These are phyloP conservation scores for Oncorhynchus nerka DNA, from an alignment of 2,113 vertebrate species.

Conservation along the genomic window DNA sequence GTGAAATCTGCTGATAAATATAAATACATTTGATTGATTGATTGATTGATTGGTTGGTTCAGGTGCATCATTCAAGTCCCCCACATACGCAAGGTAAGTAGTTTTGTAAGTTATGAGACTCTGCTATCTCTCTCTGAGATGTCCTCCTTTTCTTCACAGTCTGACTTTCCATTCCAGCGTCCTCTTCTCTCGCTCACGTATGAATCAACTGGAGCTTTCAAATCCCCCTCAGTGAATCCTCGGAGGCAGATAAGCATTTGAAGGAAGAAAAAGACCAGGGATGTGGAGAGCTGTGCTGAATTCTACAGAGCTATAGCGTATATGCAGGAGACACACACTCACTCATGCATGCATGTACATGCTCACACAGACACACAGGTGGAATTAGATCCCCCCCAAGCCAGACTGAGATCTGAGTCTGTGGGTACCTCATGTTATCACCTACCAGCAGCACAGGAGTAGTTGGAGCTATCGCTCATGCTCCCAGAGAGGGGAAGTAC, in stretches of 20 bases:
- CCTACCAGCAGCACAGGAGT: constrained; percentile 6
- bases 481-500: neutral
- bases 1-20: no score
- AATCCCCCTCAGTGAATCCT: constrained; percentile 10
- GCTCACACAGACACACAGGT: no score
- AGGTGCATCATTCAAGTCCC: neutral
- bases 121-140: constrained; percentile 6
- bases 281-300: constrained; percentile 11
- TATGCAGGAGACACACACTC: neutral
- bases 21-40: neutral
- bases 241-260: constrained; percentile 16
- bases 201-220: constrained; percentile 1
- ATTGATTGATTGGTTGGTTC: neutral
- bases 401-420: constrained; percentile 1
- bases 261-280: constrained; percentile 14
- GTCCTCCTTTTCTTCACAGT: constrained; percentile 1
- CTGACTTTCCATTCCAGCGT: constrained; percentile 7
- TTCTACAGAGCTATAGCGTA: constrained; percentile 5
- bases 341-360: no score
- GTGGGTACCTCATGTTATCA: constrained; percentile 14
- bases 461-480: constrained; percentile 7
- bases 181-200: neutral
- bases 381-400: neutral
- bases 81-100: neutral
- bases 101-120: neutral